Percentiles rank a stretch among this genome's conserved stretches.
These are phyloP conservation scores for Mayetiola destructor DNA, from an alignment of 2,888 invertebrate species.

Conservation along the genomic window DNA sequence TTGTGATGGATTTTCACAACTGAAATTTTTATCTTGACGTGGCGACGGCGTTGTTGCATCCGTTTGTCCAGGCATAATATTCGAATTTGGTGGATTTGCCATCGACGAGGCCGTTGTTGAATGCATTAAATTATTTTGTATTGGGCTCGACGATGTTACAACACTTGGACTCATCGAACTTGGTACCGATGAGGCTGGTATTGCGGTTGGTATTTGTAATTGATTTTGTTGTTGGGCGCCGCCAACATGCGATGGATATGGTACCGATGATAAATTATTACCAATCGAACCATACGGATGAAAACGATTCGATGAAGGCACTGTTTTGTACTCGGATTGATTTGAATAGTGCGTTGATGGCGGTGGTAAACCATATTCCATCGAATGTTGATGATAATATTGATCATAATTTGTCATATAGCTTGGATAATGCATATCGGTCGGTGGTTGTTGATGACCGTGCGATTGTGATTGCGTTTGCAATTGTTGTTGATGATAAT, in stretches of 20 bases:
- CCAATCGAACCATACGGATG: constrained; percentile 20
- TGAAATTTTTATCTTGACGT: constrained; percentile 66
- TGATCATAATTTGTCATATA: constrained; percentile 33
- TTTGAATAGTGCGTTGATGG: constrained; percentile 17
- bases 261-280: constrained; percentile 4
- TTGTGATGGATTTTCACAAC: constrained; percentile 59
- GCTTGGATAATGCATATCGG: constrained; percentile 24
- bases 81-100: constrained; percentile 39
- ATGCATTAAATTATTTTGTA: constrained; percentile 37
- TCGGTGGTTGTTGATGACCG: constrained; percentile 17
- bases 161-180: constrained; percentile 28
- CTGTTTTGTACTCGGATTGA: constrained; percentile 23
- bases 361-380: constrained; percentile 22
- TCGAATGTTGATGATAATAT: constrained; percentile 28
- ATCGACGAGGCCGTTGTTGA: constrained; percentile 55
- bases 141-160: constrained; percentile 34
- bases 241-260: background rate
- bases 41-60: constrained; percentile 58
- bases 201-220: background rate
- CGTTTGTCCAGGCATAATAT: constrained; percentile 40
- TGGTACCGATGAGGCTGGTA: background rate
- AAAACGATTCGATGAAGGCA: constrained; percentile 22
- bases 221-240: background rate
- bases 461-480: constrained; percentile 20
- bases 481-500: constrained; percentile 33